Evolutionary conservation across 1,140 invertebrate genomes (phyloP), one percentile per base, ranked within the genome.

Genomic region (Drosophila lowei): DNA sequence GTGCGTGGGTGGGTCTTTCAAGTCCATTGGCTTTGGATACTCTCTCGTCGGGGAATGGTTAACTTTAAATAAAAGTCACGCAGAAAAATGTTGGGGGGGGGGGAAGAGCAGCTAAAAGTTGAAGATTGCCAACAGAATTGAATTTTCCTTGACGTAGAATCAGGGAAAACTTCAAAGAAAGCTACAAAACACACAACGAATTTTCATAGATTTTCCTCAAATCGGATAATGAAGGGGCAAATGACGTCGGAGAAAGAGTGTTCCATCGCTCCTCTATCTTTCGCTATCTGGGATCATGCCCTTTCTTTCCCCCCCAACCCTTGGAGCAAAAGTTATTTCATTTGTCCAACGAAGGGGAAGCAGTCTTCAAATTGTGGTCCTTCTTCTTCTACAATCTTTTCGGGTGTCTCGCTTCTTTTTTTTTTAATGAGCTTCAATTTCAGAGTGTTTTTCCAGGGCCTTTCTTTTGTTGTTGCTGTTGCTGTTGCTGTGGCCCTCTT

Each of bases 391-490:
- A 11, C 34, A 38, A 38, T 38, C 34, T 11, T 38, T 13, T 38
- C 34, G 34, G 34, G 11, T 38, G 63, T 65, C 57, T 21, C 70
- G 28, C 46, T 57, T 67, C 59, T 75, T 85, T 66, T 86, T 86
- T 86, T 66, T 86, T 86, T 86, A 86, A 86, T 88, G 83, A 88
- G 83, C 83, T 71, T 63, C 68, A 53, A 54, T 72, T 64, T 62
- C 63, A 16, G 53, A 49, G 56, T 41, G 23, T 75, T 67, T 76
- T 56, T 55, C 21, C 11, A 25, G 6, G 28, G 18, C 41, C 47
- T 43, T 53, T 34, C n/a, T 21, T 21, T 7, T 50, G 4, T 25
- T 25, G 4, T 25, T 25, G 4, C 5, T 23, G 23, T 18, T 18
- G 18, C 1, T 18, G 18, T 57, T 52, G 57, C 23, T 65, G 13